Evolutionary conservation across 53 echinoderm and acorn worm genomes (phyloP).

Genomic region (Temnopleurus reevesii): DNA sequence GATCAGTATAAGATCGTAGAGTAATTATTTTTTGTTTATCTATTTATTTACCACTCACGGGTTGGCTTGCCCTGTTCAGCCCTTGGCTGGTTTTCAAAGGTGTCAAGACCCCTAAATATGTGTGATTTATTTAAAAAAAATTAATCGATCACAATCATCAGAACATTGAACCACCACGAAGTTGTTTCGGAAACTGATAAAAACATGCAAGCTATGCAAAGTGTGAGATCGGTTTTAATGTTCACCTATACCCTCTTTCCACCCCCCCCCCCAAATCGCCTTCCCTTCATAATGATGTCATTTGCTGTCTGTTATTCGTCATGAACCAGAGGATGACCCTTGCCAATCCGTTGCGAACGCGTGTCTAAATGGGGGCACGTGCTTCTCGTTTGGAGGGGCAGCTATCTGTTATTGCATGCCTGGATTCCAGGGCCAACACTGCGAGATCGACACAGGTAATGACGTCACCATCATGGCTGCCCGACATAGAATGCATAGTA

Average conservation of each 20-base stretch:
- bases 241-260: not conserved
- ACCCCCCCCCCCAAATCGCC: not conserved
- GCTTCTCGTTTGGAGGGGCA: constrained; percentile 58
- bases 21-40: no score
- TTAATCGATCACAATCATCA: no score
- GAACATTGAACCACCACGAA: no score
- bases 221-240: not conserved
- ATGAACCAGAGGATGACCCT: constrained; percentile 28
- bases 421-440: constrained; percentile 53
- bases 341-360: constrained; percentile 21
- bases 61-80: no score
- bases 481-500: not conserved
- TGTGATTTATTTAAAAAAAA: no score
- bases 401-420: constrained; percentile 50
- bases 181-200: no score
- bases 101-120: no score
- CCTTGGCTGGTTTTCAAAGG: no score
- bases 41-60: no score
- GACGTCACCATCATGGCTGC: not conserved
- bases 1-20: no score
- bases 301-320: constrained; percentile 17
- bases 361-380: constrained; percentile 43
- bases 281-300: not conserved
- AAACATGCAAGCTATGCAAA: no score
- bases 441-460: constrained; percentile 60